Percentiles rank a stretch among this genome's conserved stretches.
Conservation (phyloP, 2,888 invertebrate genomes). For the Lasioglossum marginatum region DNA sequence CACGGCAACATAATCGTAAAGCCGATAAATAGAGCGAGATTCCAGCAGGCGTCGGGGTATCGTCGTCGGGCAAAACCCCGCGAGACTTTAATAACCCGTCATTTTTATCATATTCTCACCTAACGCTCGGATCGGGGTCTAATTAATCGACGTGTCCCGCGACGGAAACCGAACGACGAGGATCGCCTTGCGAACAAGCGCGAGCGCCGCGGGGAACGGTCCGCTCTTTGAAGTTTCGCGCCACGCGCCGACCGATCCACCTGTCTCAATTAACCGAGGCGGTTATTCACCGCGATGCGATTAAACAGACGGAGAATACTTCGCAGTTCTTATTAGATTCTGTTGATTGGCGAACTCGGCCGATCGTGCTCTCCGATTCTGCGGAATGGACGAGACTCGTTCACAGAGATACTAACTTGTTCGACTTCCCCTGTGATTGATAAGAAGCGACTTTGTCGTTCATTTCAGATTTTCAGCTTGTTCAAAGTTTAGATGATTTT, state of each 20-base stretch:
- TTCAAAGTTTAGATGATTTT: background rate
- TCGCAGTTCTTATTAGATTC: constrained; percentile 42
- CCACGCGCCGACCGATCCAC: constrained; percentile 25
- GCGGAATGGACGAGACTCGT: constrained; percentile 24
- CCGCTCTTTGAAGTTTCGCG: constrained; percentile 33
- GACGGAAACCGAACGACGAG: background rate
- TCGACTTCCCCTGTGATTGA: background rate
- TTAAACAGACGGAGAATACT: constrained; percentile 22
- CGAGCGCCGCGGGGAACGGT: background rate
- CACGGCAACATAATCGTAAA: constrained; percentile 64
- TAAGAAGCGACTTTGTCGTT: background rate
- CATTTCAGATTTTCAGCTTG: background rate
- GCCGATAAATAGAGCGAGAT: constrained; percentile 70
- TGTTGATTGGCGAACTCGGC: background rate
- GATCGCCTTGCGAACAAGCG: background rate
- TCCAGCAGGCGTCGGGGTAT: constrained; percentile 48
- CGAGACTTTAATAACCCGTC: constrained; percentile 50
- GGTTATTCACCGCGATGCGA: constrained; percentile 42
- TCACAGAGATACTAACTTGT: background rate
- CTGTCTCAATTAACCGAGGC: constrained; percentile 50
- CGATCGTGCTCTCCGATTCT: constrained; percentile 15
- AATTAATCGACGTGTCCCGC: constrained; percentile 49
- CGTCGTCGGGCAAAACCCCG: constrained; percentile 6
- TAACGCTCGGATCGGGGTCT: constrained; percentile 17
- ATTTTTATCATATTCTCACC: constrained; percentile 69